Percentiles rank a stretch among this genome's conserved stretches.
Conservation (phyloP, 2,797 vertebrate species). For the Threskiornis aethiopicus region DNA sequence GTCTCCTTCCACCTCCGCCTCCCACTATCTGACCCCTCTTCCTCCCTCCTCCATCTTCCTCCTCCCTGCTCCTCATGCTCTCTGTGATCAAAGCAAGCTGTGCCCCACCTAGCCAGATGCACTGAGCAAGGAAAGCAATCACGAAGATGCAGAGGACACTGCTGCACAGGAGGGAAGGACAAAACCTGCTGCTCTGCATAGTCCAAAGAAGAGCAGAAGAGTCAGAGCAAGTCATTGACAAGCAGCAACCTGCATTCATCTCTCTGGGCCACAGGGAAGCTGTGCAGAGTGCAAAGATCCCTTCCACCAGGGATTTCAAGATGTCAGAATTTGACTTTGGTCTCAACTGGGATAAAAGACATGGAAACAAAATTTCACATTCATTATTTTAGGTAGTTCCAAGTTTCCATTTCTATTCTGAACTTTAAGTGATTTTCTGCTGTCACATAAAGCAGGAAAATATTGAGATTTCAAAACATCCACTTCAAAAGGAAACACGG, state of each 20-base stretch:
- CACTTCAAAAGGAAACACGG: background rate
- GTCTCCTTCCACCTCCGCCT: background rate
- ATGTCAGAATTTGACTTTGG: background rate
- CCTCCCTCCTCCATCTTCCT: background rate
- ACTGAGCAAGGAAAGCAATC: background rate
- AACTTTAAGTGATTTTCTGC: background rate
- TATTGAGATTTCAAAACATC: background rate
- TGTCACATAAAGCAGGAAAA: background rate
- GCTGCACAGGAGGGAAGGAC: background rate
- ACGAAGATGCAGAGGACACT: background rate
- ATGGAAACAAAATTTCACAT: background rate
- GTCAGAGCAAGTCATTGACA: background rate
- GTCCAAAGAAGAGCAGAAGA: background rate
- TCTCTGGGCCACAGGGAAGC: background rate
- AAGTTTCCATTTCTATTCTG: background rate
- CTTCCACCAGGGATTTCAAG: background rate
- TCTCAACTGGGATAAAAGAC: background rate
- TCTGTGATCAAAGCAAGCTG: background rate
- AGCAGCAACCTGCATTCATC: background rate
- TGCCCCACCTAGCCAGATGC: background rate
- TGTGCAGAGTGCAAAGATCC: background rate
- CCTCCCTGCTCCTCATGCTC: background rate
- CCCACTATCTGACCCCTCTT: background rate
- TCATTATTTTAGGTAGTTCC: background rate
- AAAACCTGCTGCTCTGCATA: background rate